Base-by-base conservation (phyloP, 2,888 invertebrate species). In the Caradrina clavipalpis region DNA sequence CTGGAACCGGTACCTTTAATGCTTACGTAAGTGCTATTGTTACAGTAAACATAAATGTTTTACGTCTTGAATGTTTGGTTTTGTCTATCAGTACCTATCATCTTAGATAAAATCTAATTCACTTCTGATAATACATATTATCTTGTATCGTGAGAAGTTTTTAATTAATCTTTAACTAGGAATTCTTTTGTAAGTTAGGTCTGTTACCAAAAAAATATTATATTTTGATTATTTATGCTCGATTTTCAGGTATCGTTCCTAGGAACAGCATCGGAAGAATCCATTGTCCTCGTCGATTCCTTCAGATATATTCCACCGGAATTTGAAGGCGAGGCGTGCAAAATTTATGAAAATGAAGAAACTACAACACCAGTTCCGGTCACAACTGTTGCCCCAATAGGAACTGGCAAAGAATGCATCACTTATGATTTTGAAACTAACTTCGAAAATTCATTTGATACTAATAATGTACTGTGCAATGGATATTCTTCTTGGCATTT, bases 401-500 rank as follows among this genome's bases (percentile, higher is more conserved):
- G 80, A 57, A 76, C 53, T 0, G 86, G 80, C 55, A 42, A 87
- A 59, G 75, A 85, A 6, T 90, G 90, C 64, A 71, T 89, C 13
- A 85, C 87, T 2, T 89, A 85, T 57, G 83, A 89, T 55, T 90
- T 90, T 45, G 90, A 87, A 68, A 67, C 71, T 10, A 81, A 86
- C 49, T 89, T 85, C 21, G 85, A 88, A 3, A 78, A 70, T 8
- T 56, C 72, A 13, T 90, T 91, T 63, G 84, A 81, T 4, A 71
- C 79, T 10, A 59, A 81, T 56, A 78, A 74, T 50, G 82, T 86
- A 8, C 50, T 87, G 10, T 91, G 91, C 69, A 68, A 66, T 31
- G 82, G 78, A 11, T 82, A 84, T 58, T 58, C 76, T 17, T 73
- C 83, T n/a, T 91, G 91, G 91, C 73, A 83, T 47, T 57, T 86